These are phyloP conservation scores for Parotocinclus haroldoi DNA, from an alignment of 2,797 vertebrate species.

Conservation along the genomic window DNA sequence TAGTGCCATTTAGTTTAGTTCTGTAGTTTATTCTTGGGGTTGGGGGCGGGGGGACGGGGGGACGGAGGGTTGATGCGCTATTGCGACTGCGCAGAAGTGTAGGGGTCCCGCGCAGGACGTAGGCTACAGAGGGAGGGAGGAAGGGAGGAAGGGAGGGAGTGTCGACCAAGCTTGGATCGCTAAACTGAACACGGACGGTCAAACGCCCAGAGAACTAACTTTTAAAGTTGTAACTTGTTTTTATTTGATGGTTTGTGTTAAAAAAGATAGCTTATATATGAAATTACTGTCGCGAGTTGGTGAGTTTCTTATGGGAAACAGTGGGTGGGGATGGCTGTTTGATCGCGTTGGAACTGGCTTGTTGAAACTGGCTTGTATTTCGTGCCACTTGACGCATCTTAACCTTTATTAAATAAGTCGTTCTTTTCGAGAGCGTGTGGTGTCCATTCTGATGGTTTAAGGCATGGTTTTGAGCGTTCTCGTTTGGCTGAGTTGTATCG, in stretches of 20 bases:
- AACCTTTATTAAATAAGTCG: not conserved
- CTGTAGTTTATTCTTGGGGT: too few species aligned
- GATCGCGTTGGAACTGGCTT: not conserved
- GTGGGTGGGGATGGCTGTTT: not conserved
- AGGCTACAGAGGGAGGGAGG: not conserved
- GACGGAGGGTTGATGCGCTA: too few species aligned
- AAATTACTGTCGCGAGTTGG: not conserved
- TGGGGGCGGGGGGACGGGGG: too few species aligned
- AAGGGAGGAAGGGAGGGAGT: slow-evolving; percentile 30
- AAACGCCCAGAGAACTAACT: slow-evolving; percentile 21
- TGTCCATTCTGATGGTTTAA: not conserved
- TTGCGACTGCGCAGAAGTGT: slow-evolving; percentile 8
- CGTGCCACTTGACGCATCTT: not conserved
- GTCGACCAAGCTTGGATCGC: slow-evolving; percentile 25
- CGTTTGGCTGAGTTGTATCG: not conserved
- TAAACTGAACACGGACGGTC: not conserved
- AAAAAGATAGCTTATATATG: not conserved
- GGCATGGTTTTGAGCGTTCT: not conserved
- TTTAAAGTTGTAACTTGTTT: not conserved
- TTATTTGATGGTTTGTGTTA: not conserved
- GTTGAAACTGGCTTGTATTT: not conserved
- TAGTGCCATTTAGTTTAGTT: too few species aligned
- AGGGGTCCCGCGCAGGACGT: too few species aligned
- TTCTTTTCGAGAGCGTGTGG: not conserved
- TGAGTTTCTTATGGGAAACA: not conserved